Conservation (phyloP, 2,888 invertebrate genomes). For the Isotomurus palustris region DNA sequence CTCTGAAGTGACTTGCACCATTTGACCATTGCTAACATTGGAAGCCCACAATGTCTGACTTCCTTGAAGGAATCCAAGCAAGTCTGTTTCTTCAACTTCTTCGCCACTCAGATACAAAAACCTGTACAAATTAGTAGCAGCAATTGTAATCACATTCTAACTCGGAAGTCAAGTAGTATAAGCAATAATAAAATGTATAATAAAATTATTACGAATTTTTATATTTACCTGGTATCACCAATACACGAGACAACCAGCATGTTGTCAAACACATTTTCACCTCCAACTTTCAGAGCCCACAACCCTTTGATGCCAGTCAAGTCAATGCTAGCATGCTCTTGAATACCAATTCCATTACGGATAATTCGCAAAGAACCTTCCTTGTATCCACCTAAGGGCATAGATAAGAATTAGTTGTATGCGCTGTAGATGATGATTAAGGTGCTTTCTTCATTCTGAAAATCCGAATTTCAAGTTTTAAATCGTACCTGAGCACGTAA, state of each 20-base stretch:
- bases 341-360: slow-evolving; percentile 97
- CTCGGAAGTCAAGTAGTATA: too few species aligned
- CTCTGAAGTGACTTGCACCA: slow-evolving; percentile 70
- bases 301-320: slow-evolving; percentile 95
- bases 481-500: slow-evolving; percentile 82
- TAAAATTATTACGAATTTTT: too few species aligned
- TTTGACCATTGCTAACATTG: slow-evolving; percentile 77
- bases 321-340: slow-evolving; percentile 96
- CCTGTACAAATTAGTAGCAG: slow-evolving; percentile 9
- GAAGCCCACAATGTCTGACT: slow-evolving; percentile 92
- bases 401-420: slow-evolving; percentile 10
- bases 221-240: slow-evolving; percentile 80
- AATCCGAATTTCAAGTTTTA: neutral
- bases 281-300: slow-evolving; percentile 83
- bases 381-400: slow-evolving; percentile 88
- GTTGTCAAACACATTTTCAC: slow-evolving; percentile 66
- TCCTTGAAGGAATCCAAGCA: slow-evolving; percentile 83
- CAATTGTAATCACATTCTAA: neutral
- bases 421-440: neutral
- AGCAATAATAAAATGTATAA: too few species aligned
- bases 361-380: slow-evolving; percentile 96
- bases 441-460: neutral
- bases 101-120: slow-evolving; percentile 69
- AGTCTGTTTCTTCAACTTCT: slow-evolving; percentile 96
- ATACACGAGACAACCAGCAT: slow-evolving; percentile 91